phyloP scores from a whole-genome alignment of 2,888 invertebrate genomes.

The Chesias legatella region DNA sequence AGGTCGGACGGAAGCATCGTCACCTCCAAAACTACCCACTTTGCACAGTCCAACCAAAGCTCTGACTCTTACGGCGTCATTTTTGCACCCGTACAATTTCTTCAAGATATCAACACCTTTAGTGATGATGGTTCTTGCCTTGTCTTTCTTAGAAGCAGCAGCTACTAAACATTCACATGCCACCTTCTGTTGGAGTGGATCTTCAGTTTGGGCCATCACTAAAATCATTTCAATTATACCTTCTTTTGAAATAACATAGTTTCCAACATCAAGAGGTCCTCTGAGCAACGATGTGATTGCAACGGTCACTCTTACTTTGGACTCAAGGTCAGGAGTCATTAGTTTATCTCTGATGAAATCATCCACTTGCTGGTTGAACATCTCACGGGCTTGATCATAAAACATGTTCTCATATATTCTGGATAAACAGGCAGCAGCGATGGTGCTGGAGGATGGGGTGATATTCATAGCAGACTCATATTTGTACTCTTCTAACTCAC shows the following conservation, averaged over 20 bases:
- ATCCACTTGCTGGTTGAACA: slow-evolving; percentile 88
- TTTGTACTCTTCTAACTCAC: slow-evolving; percentile 95
- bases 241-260: slow-evolving; percentile 88
- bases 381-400: slow-evolving; percentile 89
- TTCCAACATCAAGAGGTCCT: slow-evolving; percentile 97
- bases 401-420: slow-evolving; percentile 97
- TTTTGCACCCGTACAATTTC: slow-evolving; percentile 92
- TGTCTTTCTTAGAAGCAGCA: slow-evolving; percentile 98
- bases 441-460: slow-evolving; percentile 92
- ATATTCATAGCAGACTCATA: slow-evolving; percentile 95
- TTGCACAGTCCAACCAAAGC: slow-evolving; percentile 97
- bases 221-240: slow-evolving; percentile 98
- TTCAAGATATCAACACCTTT: slow-evolving; percentile 97
- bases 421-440: slow-evolving; percentile 94
- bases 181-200: slow-evolving; percentile 92
- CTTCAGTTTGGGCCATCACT: slow-evolving; percentile 97
- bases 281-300: slow-evolving; percentile 93
- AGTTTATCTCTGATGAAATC: slow-evolving; percentile 93
- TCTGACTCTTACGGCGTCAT: slow-evolving; percentile 94
- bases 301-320: slow-evolving; percentile 92
- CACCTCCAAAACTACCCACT: slow-evolving; percentile 95
- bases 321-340: slow-evolving; percentile 91
- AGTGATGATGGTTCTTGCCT: slow-evolving; percentile 92
- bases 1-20: slow-evolving; percentile 95
- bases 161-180: slow-evolving; percentile 98